Percentiles rank a stretch among this genome's conserved stretches.
These are phyloP conservation scores for Oplegnathus fasciatus DNA, from an alignment of 2,113 vertebrate genomes.

Conservation along the genomic window DNA sequence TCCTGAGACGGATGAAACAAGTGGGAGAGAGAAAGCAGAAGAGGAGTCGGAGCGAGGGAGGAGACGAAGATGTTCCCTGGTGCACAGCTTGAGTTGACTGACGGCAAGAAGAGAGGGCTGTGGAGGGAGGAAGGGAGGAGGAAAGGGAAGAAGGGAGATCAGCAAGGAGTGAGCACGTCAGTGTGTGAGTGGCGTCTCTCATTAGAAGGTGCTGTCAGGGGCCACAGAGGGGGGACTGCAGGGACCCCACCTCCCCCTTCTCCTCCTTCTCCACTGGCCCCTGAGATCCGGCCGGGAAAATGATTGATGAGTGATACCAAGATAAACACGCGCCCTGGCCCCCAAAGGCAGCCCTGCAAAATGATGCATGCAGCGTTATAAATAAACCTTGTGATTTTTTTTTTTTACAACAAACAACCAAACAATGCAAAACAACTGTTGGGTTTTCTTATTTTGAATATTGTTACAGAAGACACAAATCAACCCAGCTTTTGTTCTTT, in stretches of 20 bases:
- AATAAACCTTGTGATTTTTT: constrained; percentile 73
- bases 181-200: constrained; percentile 85
- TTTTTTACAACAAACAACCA: constrained; percentile 63
- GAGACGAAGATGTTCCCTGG: constrained; percentile 68
- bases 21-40: constrained; percentile 51
- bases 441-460: constrained; percentile 51
- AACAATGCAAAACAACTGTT: constrained; percentile 74
- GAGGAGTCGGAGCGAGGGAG: constrained; percentile 59
- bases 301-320: constrained; percentile 87
- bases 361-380: constrained; percentile 82
- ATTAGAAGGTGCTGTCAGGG: constrained; percentile 87
- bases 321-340: constrained; percentile 81
- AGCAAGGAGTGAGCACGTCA: constrained; percentile 54
- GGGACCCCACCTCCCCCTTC: constrained; percentile 69
- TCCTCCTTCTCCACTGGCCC: constrained; percentile 73
- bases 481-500: constrained; percentile 34
- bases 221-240: constrained; percentile 78
- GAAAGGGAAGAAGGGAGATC: constrained; percentile 69
- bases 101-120: constrained; percentile 58
- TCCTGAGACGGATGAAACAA: constrained; percentile 69
- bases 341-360: constrained; percentile 79
- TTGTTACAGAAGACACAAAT: constrained; percentile 42
- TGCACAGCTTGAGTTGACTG: constrained; percentile 68
- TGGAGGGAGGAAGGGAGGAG: constrained; percentile 43
- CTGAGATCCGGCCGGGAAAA: constrained; percentile 77